Percentiles rank a stretch among this genome's conserved stretches.
phyloP scores from a whole-genome alignment of 2,888 invertebrate species.

The Lamellibrachia columna region DNA sequence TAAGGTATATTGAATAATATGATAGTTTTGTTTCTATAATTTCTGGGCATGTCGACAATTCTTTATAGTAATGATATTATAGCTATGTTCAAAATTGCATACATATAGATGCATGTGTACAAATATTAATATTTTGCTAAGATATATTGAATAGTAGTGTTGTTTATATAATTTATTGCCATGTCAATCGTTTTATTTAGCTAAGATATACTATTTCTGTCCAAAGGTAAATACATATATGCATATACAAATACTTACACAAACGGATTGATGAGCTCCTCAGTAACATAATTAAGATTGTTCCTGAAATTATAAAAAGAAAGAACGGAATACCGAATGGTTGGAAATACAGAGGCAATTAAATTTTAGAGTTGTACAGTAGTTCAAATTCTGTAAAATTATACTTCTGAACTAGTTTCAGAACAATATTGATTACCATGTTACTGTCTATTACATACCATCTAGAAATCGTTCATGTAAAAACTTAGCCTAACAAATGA shows the following conservation, averaged over 20 bases:
- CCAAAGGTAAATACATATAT: not conserved
- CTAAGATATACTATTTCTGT: no score
- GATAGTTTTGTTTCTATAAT: not conserved
- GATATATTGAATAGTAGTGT: no score
- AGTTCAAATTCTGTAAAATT: no score
- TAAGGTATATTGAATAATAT: not conserved
- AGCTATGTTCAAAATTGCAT: no score
- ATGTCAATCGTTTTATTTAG: no score
- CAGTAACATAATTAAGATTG: conserved; percentile 43
- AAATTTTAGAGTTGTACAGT: no score
- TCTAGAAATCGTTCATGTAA: not conserved
- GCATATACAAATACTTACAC: conserved; percentile 28
- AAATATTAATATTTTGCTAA: no score
- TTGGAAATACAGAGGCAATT: no score
- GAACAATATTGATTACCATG: not conserved
- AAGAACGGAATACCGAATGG: not conserved
- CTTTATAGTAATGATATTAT: no score
- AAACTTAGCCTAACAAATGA: not conserved
- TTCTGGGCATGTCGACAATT: not conserved
- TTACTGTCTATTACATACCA: not conserved
- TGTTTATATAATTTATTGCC: no score
- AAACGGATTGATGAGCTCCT: conserved; percentile 41
- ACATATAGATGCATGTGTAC: no score
- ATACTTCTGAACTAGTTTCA: not conserved
- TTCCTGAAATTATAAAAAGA: conserved; percentile 36